Evolutionary conservation across 2,797 vertebrate genomes (phyloP).

Genomic region (Macrochelys suwanniensis): DNA sequence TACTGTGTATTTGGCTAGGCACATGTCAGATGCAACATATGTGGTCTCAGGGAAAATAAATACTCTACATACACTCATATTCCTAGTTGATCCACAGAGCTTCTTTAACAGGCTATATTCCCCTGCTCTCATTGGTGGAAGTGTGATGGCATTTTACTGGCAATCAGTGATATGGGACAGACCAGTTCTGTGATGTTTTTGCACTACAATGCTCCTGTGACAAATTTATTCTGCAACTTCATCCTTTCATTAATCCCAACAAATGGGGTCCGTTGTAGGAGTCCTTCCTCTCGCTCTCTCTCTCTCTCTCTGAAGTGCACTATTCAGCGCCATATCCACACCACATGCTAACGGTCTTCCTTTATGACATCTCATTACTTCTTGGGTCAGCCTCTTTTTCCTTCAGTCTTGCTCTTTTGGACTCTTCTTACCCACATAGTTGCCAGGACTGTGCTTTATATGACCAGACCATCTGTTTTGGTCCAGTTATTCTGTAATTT

Average conservation of each 20-base stretch:
- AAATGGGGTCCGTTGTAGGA: background rate
- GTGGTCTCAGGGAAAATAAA: constrained; percentile 38
- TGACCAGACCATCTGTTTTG: background rate
- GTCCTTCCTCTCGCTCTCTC: background rate
- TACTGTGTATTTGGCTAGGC: constrained; percentile 16
- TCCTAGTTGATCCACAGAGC: constrained; percentile 14
- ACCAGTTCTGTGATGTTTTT: background rate
- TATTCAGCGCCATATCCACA: background rate
- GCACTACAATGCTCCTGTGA: background rate
- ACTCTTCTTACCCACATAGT: background rate
- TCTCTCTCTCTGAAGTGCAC: background rate
- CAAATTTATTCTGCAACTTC: background rate
- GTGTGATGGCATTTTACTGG: background rate
- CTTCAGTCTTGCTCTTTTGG: background rate
- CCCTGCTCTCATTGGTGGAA: background rate
- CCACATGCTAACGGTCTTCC: background rate
- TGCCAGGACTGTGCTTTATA: background rate
- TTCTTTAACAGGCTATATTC: constrained; percentile 15
- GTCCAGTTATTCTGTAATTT: background rate
- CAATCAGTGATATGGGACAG: background rate
- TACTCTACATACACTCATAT: constrained; percentile 6
- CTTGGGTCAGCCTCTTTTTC: background rate
- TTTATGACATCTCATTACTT: background rate
- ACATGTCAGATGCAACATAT: constrained; percentile 43
- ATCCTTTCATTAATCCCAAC: background rate